Percentiles rank a stretch among this genome's conserved stretches.
Evolutionary conservation across 2,113 vertebrate genomes (phyloP).

Genomic region (Melozone crissalis): DNA sequence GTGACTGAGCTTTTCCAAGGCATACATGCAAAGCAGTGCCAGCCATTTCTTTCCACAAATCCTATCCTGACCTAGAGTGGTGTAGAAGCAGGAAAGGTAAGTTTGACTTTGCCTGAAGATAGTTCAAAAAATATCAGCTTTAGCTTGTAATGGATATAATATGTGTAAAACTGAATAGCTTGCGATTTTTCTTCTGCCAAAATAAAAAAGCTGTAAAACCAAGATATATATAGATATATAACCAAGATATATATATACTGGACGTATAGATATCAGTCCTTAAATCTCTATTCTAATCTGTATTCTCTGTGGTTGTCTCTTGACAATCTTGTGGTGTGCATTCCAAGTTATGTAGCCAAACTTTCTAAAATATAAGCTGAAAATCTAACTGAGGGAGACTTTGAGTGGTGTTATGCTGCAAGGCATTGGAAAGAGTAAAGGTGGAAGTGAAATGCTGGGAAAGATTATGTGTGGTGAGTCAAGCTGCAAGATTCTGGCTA

Average conservation of each 20-base stretch:
- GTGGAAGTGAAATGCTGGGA: not conserved
- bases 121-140: not conserved
- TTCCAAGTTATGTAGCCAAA: not conserved
- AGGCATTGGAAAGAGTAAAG: not conserved
- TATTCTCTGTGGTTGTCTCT: not conserved
- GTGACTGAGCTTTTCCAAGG: not conserved
- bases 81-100: not conserved
- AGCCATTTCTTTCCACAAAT: not conserved
- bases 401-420: not conserved
- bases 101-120: not conserved
- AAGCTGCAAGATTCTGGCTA: not conserved
- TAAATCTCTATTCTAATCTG: not conserved
- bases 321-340: not conserved
- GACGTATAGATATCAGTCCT: not conserved
- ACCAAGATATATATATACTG: no score
- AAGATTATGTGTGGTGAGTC: not conserved
- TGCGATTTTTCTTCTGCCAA: not conserved
- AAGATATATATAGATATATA: not conserved
- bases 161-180: not conserved
- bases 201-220: not conserved
- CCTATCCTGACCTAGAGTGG: not conserved
- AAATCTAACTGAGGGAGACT: not conserved
- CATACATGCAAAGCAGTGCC: not conserved
- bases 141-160: not conserved
- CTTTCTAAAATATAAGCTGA: not conserved